Evolutionary conservation across 2,113 vertebrate genomes (phyloP).

Genomic region (Fulmarus glacialis): DNA sequence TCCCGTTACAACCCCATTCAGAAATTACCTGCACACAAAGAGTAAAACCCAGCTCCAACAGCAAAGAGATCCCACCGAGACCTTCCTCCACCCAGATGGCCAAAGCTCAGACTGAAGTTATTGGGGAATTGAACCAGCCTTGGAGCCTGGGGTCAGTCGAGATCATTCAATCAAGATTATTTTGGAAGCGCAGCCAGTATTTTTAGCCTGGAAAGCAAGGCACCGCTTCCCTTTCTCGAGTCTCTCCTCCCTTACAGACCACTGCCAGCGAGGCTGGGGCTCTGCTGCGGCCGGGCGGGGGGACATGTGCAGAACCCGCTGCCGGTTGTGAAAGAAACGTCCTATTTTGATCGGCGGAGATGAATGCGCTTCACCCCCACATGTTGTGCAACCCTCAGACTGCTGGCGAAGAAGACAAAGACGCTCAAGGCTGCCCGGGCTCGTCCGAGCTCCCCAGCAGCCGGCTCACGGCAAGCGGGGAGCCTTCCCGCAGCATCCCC

Average conservation of each 20-base stretch:
- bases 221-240: background rate
- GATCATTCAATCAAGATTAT: background rate
- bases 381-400: background rate
- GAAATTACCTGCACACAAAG: accelerated
- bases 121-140: background rate
- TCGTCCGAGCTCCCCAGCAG: background rate
- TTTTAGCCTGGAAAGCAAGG: slow-evolving; percentile 17
- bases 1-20: accelerated
- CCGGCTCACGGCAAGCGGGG: accelerated
- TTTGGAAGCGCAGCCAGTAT: background rate
- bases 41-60: background rate
- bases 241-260: background rate
- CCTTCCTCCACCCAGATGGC: background rate
- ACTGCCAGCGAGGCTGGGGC: background rate
- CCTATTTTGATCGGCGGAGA: background rate
- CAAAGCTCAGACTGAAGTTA: background rate
- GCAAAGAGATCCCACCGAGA: background rate
- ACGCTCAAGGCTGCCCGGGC: background rate
- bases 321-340: background rate
- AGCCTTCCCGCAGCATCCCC: background rate
- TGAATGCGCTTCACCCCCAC: background rate
- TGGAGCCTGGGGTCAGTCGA: background rate
- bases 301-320: background rate
- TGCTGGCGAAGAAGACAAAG: background rate
- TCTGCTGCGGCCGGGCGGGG: background rate